Percentiles rank a stretch among this genome's conserved stretches.
These are phyloP conservation scores for Eueremaeus valkanovi DNA, from an alignment of 2,888 invertebrate genomes.

Conservation along the genomic window DNA sequence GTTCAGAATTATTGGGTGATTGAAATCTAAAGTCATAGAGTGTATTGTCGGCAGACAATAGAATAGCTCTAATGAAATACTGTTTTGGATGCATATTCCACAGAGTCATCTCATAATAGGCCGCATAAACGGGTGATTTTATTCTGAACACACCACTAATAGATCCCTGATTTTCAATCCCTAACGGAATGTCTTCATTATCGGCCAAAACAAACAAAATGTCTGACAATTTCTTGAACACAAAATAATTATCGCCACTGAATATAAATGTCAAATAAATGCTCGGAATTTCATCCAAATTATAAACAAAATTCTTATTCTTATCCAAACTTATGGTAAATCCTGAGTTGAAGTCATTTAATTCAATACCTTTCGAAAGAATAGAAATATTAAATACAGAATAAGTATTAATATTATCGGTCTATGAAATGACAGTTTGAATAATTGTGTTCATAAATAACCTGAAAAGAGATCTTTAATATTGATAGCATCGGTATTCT, in stretches of 20 bases:
- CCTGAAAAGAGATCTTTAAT: neutral
- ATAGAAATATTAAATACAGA: too few relatives aligned
- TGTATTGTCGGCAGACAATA: neutral
- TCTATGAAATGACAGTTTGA: too few relatives aligned
- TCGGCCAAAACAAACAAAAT: neutral
- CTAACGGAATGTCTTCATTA: neutral
- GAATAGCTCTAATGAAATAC: too few relatives aligned
- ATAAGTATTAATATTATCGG: too few relatives aligned
- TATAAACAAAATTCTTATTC: neutral
- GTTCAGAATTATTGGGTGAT: neutral
- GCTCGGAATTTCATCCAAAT: neutral
- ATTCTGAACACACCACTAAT: neutral
- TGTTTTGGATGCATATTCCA: too few relatives aligned
- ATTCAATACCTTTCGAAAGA: neutral
- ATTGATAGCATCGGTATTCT: neutral
- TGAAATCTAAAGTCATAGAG: neutral
- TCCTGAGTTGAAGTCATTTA: neutral
- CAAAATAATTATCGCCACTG: neutral
- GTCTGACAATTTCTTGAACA: neutral
- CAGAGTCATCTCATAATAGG: neutral
- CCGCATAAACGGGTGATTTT: neutral
- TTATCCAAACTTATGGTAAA: neutral
- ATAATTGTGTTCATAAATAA: too few relatives aligned
- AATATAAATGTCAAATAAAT: neutral
- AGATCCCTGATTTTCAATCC: neutral